These are phyloP conservation scores for Bambusicola thoracicus DNA, from an alignment of 2,113 vertebrate genomes.

Conservation along the genomic window DNA sequence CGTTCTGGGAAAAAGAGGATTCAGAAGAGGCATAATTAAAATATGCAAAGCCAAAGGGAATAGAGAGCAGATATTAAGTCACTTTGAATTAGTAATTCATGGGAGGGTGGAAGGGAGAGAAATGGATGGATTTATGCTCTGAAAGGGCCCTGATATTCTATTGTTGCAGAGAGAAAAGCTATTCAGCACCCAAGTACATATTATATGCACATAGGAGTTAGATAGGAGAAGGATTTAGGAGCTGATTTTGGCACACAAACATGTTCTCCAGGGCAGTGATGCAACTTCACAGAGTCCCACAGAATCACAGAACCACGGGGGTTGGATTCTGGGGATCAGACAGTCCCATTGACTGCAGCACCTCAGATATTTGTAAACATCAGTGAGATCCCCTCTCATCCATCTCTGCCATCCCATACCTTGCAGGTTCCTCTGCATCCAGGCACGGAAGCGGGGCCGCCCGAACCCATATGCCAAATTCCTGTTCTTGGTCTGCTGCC, in stretches of 20 bases:
- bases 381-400: too few relatives aligned
- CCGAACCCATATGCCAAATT: background rate
- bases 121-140: conserved; percentile 33
- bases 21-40: conserved; percentile 63
- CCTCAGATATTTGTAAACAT: too few relatives aligned
- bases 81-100: conserved; percentile 56
- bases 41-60: conserved; percentile 57
- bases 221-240: background rate
- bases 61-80: conserved; percentile 51
- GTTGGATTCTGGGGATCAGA: too few relatives aligned
- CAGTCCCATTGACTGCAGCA: too few relatives aligned
- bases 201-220: background rate
- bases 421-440: conserved; percentile 66
- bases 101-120: conserved; percentile 14
- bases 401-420: background rate
- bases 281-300: background rate
- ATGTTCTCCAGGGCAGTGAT: background rate
- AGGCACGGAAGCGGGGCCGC: background rate
- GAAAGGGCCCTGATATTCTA: conserved; percentile 39
- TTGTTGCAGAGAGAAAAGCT: conserved; percentile 20
- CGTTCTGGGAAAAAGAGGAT: conserved; percentile 57
- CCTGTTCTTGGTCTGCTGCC: conserved; percentile 44
- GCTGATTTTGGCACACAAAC: background rate
- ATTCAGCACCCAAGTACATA: background rate
- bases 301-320: too few relatives aligned